These are phyloP conservation scores for Chlorops oryzae DNA, from an alignment of 1,140 invertebrate genomes.

Conservation along the genomic window DNA sequence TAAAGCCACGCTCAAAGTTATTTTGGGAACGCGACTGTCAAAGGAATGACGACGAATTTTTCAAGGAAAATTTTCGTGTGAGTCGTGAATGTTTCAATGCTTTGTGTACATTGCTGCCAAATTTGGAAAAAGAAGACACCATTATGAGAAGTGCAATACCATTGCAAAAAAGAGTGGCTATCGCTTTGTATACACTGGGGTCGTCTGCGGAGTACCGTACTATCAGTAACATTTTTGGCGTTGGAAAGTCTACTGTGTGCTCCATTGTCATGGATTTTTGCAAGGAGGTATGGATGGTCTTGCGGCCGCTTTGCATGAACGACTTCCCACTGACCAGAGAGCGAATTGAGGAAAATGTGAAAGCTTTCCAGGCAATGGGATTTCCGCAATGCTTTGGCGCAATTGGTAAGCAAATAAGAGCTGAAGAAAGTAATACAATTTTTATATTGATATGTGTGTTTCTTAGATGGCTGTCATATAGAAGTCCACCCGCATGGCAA, in stretches of 20 bases:
- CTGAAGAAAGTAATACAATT: too few relatives aligned
- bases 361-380: slow-evolving; percentile 7
- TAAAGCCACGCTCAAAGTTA: too few relatives aligned
- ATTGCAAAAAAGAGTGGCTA: slow-evolving; percentile 8
- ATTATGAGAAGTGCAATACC: slow-evolving; percentile 4
- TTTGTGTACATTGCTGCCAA: neutral
- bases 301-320: neutral
- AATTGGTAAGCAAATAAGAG: slow-evolving; percentile 5
- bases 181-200: slow-evolving; percentile 7
- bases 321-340: neutral
- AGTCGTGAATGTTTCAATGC: neutral
- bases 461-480: slow-evolving; percentile 14
- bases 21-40: slow-evolving; percentile 1
- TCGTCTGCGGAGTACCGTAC: slow-evolving; percentile 8
- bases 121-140: slow-evolving; percentile 1
- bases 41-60: neutral
- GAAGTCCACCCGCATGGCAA: neutral
- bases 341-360: slow-evolving; percentile 7
- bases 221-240: slow-evolving; percentile 11
- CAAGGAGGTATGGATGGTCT: neutral
- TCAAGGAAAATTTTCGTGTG: slow-evolving; percentile 10
- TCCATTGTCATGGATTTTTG: slow-evolving; percentile 4
- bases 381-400: slow-evolving; percentile 12
- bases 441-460: slow-evolving; percentile 1
- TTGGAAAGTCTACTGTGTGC: slow-evolving; percentile 10